Evolutionary conservation across 2,888 invertebrate species (phyloP), one percentile per base, ranked within the genome.

Genomic region (Pyrocoelia pectoralis): DNA sequence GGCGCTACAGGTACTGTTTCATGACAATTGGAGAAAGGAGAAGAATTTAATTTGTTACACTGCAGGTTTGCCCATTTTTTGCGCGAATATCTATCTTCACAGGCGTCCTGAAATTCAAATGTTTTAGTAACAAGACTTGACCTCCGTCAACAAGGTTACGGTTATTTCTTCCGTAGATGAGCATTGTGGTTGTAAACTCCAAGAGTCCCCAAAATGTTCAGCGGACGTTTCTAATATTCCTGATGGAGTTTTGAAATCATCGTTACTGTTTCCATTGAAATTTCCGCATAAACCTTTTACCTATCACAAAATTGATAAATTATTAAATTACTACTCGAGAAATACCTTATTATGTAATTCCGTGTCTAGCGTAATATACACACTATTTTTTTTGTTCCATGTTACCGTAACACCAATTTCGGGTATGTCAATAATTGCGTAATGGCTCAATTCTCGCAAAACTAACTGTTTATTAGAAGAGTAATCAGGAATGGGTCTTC

Each of bases 281-380:
- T 97, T 95, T 1, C 97, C 97, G 77, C 97, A 97, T 1, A 97
- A 84, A 56, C 97, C 97, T 80, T 88, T 89, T 1, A 78, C 73
- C 73, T 77, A 24, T 3, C 6, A 53, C 3, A 43, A 13, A 15
- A 43, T 12, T 13, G 8, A 43, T 14, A 9, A 12, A 43, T n/a
- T 33, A n/a, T n/a, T n/a, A 33, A 4, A 4, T 33, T 33, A 8
- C n/a, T n/a, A 33, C 2, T n/a, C 24, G 8, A 24, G 8, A 13
- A 29, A 79, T 73, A 92, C 92, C 82, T 89, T 87, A 66, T 88
- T 87, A 76, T 89, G 89, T 93, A 94, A 95, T 70, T 88, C 87
- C 9, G 92, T 87, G 74, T 89, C 88, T 1, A 93, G 83, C 75
- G 88, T 90, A 5, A 96, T 86, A 77, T 95, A 93, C 13, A 94